Evolutionary conservation across 2,888 invertebrate species (phyloP).

Genomic region (Xylota sylvarum): DNA sequence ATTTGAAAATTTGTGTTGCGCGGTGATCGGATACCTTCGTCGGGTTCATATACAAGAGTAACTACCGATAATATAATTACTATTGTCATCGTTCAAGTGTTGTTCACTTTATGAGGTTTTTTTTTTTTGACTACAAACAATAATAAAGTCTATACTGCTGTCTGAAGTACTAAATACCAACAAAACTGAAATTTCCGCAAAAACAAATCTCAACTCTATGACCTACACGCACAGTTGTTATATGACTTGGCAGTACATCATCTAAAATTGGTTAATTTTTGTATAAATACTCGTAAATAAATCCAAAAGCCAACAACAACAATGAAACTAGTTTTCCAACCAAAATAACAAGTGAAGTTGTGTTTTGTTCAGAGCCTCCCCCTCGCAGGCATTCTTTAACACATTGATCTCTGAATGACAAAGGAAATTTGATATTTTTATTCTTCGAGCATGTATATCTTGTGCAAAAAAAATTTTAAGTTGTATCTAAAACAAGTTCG

Average conservation of each 20-base stretch:
- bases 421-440: constrained; percentile 9
- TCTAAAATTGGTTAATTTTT: constrained; percentile 37
- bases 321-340: constrained; percentile 39
- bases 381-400: constrained; percentile 9
- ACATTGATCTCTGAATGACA: constrained; percentile 15
- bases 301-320: constrained; percentile 19
- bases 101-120: constrained; percentile 11
- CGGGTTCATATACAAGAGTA: constrained; percentile 47
- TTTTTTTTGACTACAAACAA: constrained; percentile 15
- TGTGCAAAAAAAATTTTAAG: constrained; percentile 2
- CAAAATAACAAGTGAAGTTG: constrained; percentile 42
- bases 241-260: constrained; percentile 45
- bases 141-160: constrained; percentile 43
- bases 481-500: constrained; percentile 16
- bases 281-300: constrained; percentile 4
- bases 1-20: constrained; percentile 70
- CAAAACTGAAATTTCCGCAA: constrained; percentile 35
- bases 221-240: constrained; percentile 45
- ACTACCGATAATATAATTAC: constrained; percentile 48
- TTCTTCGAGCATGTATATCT: neutral
- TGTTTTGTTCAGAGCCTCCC: constrained; percentile 29
- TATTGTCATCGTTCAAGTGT: constrained; percentile 46
- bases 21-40: constrained; percentile 68
- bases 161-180: constrained; percentile 34
- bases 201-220: constrained; percentile 40